Evolutionary conservation across 2,888 invertebrate genomes (phyloP).

Genomic region (Neocrepidodera transversa): DNA sequence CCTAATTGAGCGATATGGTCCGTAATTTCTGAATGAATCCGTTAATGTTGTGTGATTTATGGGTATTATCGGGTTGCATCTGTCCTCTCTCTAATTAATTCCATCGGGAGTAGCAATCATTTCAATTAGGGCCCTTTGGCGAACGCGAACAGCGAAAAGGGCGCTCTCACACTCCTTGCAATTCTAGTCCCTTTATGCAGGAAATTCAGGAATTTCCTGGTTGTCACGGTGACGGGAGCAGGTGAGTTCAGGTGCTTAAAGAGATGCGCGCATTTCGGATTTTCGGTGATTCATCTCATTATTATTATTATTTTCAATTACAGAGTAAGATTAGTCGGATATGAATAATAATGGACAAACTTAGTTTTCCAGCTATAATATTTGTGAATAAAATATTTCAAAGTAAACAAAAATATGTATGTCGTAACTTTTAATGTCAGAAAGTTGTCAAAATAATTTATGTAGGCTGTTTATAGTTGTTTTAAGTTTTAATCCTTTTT

Average conservation of each 20-base stretch:
- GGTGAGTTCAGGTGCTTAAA: not conserved
- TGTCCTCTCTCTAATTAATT: conserved; percentile 59
- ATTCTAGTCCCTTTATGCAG: not conserved
- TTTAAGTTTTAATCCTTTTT: too few relatives aligned
- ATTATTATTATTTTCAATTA: too few relatives aligned
- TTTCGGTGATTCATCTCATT: too few relatives aligned
- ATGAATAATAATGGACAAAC: too few relatives aligned
- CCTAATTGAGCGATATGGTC: conserved; percentile 43
- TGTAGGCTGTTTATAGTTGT: too few relatives aligned
- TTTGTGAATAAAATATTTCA: too few relatives aligned
- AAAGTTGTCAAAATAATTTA: too few relatives aligned
- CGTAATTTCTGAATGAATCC: conserved; percentile 54
- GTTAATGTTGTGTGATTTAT: conserved; percentile 55
- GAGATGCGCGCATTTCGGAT: too few relatives aligned
- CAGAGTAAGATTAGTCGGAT: too few relatives aligned
- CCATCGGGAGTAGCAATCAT: conserved; percentile 53
- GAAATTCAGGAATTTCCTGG: not conserved
- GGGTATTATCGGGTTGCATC: conserved; percentile 56
- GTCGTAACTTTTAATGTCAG: too few relatives aligned
- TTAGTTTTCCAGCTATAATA: too few relatives aligned
- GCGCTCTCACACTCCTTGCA: not conserved
- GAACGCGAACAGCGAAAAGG: conserved; percentile 1
- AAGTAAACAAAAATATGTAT: too few relatives aligned
- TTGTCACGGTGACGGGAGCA: not conserved
- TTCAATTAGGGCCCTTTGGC: conserved; percentile 36